phyloP scores from a whole-genome alignment of 30 jellyfish, hydroid and myxozoan genomes.

The Mastigias papua region DNA sequence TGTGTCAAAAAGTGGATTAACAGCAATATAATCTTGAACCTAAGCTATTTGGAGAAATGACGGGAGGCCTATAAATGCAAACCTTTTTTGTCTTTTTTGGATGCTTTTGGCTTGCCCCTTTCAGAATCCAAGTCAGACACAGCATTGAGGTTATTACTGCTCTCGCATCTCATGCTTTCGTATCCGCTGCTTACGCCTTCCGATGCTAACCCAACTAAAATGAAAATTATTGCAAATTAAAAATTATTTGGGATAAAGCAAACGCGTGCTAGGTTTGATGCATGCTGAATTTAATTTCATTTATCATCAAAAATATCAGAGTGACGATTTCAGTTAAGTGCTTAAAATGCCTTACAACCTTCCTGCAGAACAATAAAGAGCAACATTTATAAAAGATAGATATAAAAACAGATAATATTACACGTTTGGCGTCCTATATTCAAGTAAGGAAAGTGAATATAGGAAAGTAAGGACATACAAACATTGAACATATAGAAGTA shows the following conservation, averaged over 20 bases:
- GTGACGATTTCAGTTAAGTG: too few species aligned
- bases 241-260: not conserved
- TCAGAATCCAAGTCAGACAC: slow-evolving; percentile 72
- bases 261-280: not conserved
- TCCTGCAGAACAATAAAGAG: too few species aligned
- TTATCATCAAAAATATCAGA: too few species aligned
- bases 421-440: too few species aligned
- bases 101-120: slow-evolving; percentile 57
- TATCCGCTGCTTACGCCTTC: slow-evolving; percentile 99
- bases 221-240: not conserved
- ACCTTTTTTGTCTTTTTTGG: slow-evolving; percentile 66
- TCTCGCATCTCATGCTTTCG: slow-evolving; percentile 98
- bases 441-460: too few species aligned
- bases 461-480: too few species aligned
- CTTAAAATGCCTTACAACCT: too few species aligned
- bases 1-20: not conserved
- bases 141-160: slow-evolving; percentile 82
- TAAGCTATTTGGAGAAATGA: not conserved
- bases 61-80: not conserved
- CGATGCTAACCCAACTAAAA: slow-evolving; percentile 83
- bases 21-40: too few species aligned
- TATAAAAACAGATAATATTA: too few species aligned
- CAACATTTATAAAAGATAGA: too few species aligned
- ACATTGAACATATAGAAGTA: too few species aligned
- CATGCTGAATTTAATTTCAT: too few species aligned